Evolutionary conservation across 2,888 invertebrate genomes (phyloP).

Genomic region (Sinopyrophorus schimmeli): DNA sequence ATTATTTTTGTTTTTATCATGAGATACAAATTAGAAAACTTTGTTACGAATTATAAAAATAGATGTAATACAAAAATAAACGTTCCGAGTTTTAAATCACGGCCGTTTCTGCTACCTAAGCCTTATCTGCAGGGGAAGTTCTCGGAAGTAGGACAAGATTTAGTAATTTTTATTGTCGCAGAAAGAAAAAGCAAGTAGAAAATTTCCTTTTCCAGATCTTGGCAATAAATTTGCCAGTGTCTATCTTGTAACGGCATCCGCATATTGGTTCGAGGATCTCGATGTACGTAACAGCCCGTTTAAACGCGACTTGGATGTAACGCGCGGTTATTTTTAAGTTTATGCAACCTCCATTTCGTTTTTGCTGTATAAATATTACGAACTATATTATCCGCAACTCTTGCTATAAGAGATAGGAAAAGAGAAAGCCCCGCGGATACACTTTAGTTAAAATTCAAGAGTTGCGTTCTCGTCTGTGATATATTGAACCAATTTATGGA

Average conservation of each 20-base stretch:
- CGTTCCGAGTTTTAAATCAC: too few relatives aligned
- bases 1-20: too few relatives aligned
- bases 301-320: slow-evolving; percentile 16
- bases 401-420: slow-evolving; percentile 27
- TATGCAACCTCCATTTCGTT: slow-evolving; percentile 17
- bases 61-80: too few relatives aligned
- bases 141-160: neutral
- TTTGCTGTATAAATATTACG: slow-evolving; percentile 29
- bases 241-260: slow-evolving; percentile 7
- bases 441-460: slow-evolving; percentile 32
- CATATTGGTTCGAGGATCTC: slow-evolving; percentile 5
- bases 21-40: too few relatives aligned
- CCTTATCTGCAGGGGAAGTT: slow-evolving; percentile 4
- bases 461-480: slow-evolving; percentile 30
- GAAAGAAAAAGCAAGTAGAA: neutral
- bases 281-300: slow-evolving; percentile 5
- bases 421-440: slow-evolving; percentile 30
- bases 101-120: neutral
- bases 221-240: slow-evolving; percentile 12
- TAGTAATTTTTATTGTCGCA: slow-evolving; percentile 10
- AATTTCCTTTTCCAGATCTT: slow-evolving; percentile 2
- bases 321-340: slow-evolving; percentile 17
- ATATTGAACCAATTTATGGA: slow-evolving; percentile 33
- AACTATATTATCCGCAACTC: slow-evolving; percentile 23
- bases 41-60: too few relatives aligned